Evolutionary conservation across 2,888 invertebrate species (phyloP).

Genomic region (Ennomos quercinarius): DNA sequence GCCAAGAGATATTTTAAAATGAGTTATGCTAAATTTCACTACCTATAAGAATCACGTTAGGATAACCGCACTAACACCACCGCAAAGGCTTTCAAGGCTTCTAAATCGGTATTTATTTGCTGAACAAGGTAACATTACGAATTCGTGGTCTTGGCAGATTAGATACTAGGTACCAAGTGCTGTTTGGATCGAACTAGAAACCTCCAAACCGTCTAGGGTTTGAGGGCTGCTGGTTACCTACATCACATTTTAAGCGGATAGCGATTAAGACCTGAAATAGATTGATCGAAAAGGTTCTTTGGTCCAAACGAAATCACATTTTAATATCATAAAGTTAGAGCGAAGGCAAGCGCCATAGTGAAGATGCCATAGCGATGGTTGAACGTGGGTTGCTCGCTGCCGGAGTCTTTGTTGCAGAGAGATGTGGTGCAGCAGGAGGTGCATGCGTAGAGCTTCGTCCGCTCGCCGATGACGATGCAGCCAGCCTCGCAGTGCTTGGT

Average conservation of each 20-base stretch:
- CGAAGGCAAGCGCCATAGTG: constrained; percentile 16
- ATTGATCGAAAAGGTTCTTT: constrained; percentile 1
- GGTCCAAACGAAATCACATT: background rate
- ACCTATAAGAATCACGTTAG: too few species aligned
- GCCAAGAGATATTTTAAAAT: too few species aligned
- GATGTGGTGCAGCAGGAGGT: constrained; percentile 93
- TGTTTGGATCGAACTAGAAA: too few species aligned
- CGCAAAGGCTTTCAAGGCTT: too few species aligned
- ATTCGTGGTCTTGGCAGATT: too few species aligned
- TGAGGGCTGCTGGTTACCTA: background rate
- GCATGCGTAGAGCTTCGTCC: constrained; percentile 95
- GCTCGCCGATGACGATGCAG: constrained; percentile 95
- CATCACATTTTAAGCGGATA: background rate
- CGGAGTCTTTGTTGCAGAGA: constrained; percentile 91
- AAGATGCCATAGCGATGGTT: constrained; percentile 8
- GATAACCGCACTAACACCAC: too few species aligned
- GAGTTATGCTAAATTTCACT: too few species aligned
- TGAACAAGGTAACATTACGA: too few species aligned
- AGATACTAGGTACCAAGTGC: too few species aligned
- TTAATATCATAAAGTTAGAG: constrained; percentile 27
- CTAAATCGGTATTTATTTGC: too few species aligned
- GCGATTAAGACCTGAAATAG: constrained; percentile 1
- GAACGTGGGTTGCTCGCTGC: constrained; percentile 44
- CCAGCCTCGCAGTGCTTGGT: constrained; percentile 94
- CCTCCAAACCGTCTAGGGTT: too few species aligned